Evolutionary conservation across 2,797 vertebrate genomes (phyloP).

Genomic region (Euthynnus affinis): DNA sequence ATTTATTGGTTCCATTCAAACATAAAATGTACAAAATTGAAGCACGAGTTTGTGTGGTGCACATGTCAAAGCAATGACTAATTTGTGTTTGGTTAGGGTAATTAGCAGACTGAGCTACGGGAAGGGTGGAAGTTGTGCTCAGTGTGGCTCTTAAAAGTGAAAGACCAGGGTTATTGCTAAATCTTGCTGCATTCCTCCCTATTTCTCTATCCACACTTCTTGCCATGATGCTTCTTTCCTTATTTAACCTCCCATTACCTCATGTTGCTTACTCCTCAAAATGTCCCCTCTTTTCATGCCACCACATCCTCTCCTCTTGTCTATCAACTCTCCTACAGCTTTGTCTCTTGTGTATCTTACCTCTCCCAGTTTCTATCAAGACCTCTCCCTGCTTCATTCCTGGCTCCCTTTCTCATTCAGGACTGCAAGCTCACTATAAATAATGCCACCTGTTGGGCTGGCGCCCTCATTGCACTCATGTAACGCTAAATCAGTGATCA

Average conservation of each 20-base stretch:
- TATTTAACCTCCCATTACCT: conserved; percentile 15
- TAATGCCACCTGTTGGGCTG: conserved; percentile 85
- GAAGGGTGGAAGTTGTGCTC: neutral
- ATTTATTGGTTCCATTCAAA: conserved; percentile 29
- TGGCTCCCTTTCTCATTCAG: conserved; percentile 21
- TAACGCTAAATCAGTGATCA: conserved; percentile 61
- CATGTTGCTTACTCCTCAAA: conserved; percentile 6
- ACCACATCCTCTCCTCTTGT: conserved; percentile 23
- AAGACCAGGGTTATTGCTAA: neutral
- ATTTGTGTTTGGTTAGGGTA: conserved; percentile 51
- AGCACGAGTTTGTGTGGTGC: conserved; percentile 2
- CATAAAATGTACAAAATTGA: conserved; percentile 15
- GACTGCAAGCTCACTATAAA: conserved; percentile 72
- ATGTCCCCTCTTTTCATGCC: conserved; percentile 8
- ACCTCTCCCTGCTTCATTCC: conserved; percentile 35
- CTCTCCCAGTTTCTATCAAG: conserved; percentile 18
- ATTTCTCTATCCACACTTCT: conserved; percentile 1
- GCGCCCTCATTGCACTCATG: conserved; percentile 71
- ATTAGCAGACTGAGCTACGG: conserved; percentile 25
- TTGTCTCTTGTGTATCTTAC: conserved; percentile 2
- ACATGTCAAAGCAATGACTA: conserved; percentile 36
- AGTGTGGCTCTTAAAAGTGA: conserved; percentile 18
- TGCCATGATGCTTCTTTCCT: neutral
- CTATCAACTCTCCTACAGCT: conserved; percentile 20
- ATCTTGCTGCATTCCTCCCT: neutral